Base-by-base conservation (phyloP, 2,113 vertebrate species). In the Sinosuthora webbiana region DNA sequence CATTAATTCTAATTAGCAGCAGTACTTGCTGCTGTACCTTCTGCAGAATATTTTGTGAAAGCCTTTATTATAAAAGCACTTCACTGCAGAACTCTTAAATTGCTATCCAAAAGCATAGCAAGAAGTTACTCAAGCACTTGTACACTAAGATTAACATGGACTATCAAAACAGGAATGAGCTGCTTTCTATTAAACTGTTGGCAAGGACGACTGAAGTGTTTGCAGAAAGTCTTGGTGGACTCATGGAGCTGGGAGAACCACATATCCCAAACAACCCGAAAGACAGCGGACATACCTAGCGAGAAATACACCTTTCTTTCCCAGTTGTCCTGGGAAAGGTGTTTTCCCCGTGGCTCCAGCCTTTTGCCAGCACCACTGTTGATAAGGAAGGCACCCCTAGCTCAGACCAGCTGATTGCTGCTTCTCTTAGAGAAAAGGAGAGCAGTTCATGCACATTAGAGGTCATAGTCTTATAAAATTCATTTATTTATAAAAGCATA, bases 111-210 rank as follows among this genome's bases (percentile, higher is more conserved):
- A 63, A 93, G 42, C 59, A 55, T 0, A 67, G 37, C 59, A 80
- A 70, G 49, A 87, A 82, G 42, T 80, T 71, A 88, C 41, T 90
- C 45, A 31, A 77, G 41, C 50, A 60, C 57, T 77, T 56, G 47
- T 70, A 91, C 70, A 60, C 75, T 70, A 56, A 90, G 56, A 83
- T 80, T 77, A 83, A 69, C 3, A 2, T 17, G 52, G 82, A 90
- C 74, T 94, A 94, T 64, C 47, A 64, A 88, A 94, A 77, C 56
- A 37, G n/a, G 13, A 93, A 88, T 33, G 50, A 93, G 47, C 82
- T 35, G 20, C 35, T 85, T 77, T 74, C 63, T 70, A 70, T 47
- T 68, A 60, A 79, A 71, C 14, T 4, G 0, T 14, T 86, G 75
- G 89, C 78, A 95, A 67, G 44, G 68, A 44, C 3, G 9, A 80